Evolutionary conservation across 1,140 invertebrate species (phyloP), one percentile per base, ranked within the genome.

Genomic region (Pteromalus puparum): DNA sequence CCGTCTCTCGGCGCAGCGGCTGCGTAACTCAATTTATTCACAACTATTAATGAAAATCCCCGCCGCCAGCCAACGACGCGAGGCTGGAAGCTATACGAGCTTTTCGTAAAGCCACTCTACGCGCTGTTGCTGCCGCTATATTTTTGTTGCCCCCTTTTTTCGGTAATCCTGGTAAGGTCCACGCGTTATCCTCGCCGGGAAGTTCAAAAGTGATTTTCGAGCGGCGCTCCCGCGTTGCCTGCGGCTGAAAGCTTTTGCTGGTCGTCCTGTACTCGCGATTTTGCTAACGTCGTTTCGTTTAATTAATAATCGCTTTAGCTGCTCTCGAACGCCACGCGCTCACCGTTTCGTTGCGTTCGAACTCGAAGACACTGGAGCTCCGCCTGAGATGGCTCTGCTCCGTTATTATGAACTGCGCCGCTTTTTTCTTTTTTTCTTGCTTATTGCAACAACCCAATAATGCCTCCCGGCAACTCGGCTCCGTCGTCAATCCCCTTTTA

Each of bases 31-130:
- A 26, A 79, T 79, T 79, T 79, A 68, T 79, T 79, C 61, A 1
- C 38, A n/a, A 81, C 34, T 72, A 70, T 81, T 81, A 72, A 81
- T 72, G 78, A 72, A 76, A 48, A 76, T 38, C 74, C 46, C 6
- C 42, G 38, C 6, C 42, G 38, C 21, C 46, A 10, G 5, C 70
- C 13, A 3, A 74, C 34, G 13, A 74, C 34, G 15, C 34, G 15
- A 13, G 46, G 12, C 38, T 53, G 21, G n/a, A 28, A 53, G 46
- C 42, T n/a, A 53, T 12, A 53, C 24, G 26, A 48, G 74, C 1
- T 48, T 42, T 24, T n/a, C 13, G n/a, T 42, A 70, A 15, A 26
- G 67, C 67, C 26, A 21, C 28, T n/a, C 26, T 26, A 1, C 12
- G 10, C 21, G n/a, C 65, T 68, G 7, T 68, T 26, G n/a, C 26